Evolutionary conservation across 1,140 invertebrate genomes (phyloP), one percentile per base, ranked within the genome.

Genomic region (Diplogasteroides magnus): DNA sequence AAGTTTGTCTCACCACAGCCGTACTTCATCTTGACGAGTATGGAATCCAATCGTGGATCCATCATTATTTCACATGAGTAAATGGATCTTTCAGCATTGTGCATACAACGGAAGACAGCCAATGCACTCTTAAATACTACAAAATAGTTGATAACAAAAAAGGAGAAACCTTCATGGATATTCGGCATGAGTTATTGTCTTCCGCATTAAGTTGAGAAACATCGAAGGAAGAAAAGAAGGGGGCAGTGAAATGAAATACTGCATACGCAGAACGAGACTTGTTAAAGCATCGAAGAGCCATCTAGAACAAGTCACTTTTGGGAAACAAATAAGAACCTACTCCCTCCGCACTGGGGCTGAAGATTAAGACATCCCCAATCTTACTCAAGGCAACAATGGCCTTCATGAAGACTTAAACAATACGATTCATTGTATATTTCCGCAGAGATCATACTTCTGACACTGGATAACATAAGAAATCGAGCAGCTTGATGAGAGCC

Each of bases 161-260:
- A n/a, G 25, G n/a, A 13, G 23, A 2, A 25, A 65, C 64, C 27
- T 65, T 65, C 64, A 65, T 65, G 23, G 64, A 37, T 2, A 65
- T 65, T 65, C 37, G 2, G 32, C 31, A 37, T 3, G 32, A 27
- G 13, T 11, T 28, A 14, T 15, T 56, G 13, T 31, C 14, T 11
- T 14, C n/a, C n/a, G 31, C 19, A 2, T 14, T 13, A 2, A 65
- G 25, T 23, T 31, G 31, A n/a, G 64, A 48, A 32, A n/a, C 31
- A 37, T 65, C 48, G 19, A 56, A 14, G 25, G 31, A 28, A n/a
- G 31, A 32, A 31, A 65, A 65, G 64, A 65, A 65, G 14, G 31
- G 23, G 25, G 31, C 26, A 14, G 29, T 2, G 29, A 65, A 55
- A 23, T 48, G 37, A 25, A 65, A 65, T 48, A 55, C 29, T 13